Evolutionary conservation across 2,888 invertebrate genomes (phyloP).

Genomic region (Drosophila villosipedis): DNA sequence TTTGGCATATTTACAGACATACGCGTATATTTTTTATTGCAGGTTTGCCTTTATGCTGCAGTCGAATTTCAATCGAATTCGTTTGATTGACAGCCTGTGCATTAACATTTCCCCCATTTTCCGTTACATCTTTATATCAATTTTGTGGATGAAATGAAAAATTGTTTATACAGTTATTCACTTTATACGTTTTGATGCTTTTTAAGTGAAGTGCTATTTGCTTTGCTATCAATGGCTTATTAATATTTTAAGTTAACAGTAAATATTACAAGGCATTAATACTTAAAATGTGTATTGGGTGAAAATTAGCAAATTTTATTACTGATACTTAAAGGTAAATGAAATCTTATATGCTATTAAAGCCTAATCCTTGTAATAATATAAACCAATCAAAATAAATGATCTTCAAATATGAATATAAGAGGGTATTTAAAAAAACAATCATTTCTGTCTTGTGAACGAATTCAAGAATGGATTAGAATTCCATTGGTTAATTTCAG

Average conservation of each 20-base stretch:
- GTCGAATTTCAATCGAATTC: slow-evolving; percentile 58
- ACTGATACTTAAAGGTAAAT: neutral
- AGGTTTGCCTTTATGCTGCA: slow-evolving; percentile 38
- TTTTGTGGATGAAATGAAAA: slow-evolving; percentile 20
- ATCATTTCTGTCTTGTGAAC: neutral
- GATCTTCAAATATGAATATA: neutral
- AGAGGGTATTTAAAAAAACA: neutral
- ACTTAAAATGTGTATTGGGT: neutral
- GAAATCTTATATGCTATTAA: neutral
- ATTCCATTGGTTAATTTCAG: neutral
- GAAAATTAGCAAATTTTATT: slow-evolving; percentile 14
- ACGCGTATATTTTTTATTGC: slow-evolving; percentile 21
- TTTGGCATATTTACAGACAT: slow-evolving; percentile 58
- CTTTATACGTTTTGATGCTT: slow-evolving; percentile 12
- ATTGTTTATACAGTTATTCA: slow-evolving; percentile 38
- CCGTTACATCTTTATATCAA: slow-evolving; percentile 11
- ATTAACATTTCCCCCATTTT: slow-evolving; percentile 52
- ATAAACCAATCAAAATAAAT: neutral
- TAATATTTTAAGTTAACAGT: slow-evolving; percentile 48
- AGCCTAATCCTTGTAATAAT: neutral
- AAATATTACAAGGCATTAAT: slow-evolving; percentile 24
- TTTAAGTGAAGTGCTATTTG: slow-evolving; percentile 59
- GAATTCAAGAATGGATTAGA: neutral
- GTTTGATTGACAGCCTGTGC: slow-evolving; percentile 63
- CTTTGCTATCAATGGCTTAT: slow-evolving; percentile 50